A percentile compares a stretch with the other conserved stretches of the same genome.
phyloP scores from a whole-genome alignment of 2,113 vertebrate genomes.

The Scartelaos histophorus region DNA sequence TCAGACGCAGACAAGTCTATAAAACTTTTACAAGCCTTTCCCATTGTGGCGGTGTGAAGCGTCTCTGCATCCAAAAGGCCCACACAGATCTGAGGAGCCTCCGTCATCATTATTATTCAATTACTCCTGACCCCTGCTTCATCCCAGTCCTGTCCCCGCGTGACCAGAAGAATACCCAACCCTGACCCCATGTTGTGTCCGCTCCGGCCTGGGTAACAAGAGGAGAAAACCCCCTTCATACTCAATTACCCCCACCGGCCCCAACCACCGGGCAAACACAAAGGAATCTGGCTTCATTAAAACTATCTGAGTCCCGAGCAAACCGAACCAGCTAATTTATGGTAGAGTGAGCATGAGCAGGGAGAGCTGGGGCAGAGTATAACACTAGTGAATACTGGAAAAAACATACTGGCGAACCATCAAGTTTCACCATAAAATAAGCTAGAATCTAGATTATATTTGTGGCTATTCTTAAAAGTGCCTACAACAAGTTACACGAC shows the following conservation, averaged over 20 bases:
- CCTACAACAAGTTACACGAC: no score
- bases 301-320: conserved; percentile 82
- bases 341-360: conserved; percentile 38
- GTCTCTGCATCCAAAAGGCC: conserved; percentile 32
- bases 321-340: conserved; percentile 92
- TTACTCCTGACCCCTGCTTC: conserved; percentile 52
- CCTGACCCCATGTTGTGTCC: conserved; percentile 83
- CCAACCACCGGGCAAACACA: conserved; percentile 86
- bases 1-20: conserved; percentile 7
- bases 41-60: background rate
- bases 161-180: conserved; percentile 83
- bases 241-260: conserved; percentile 90
- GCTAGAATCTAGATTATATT: no score
- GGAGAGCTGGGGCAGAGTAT: background rate
- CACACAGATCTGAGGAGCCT: conserved; percentile 51
- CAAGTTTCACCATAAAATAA: no score
- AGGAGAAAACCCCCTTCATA: conserved; percentile 84
- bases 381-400: background rate
- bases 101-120: conserved; percentile 28
- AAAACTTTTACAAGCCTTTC: conserved; percentile 8
- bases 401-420: background rate
- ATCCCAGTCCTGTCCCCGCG: conserved; percentile 72
- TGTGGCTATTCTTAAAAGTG: no score
- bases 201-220: conserved; percentile 83
- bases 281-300: conserved; percentile 93